A percentile compares a stretch with the other conserved stretches of the same genome.
phyloP scores from a whole-genome alignment of 1,140 invertebrate genomes.

The Tetraneura akinire region DNA sequence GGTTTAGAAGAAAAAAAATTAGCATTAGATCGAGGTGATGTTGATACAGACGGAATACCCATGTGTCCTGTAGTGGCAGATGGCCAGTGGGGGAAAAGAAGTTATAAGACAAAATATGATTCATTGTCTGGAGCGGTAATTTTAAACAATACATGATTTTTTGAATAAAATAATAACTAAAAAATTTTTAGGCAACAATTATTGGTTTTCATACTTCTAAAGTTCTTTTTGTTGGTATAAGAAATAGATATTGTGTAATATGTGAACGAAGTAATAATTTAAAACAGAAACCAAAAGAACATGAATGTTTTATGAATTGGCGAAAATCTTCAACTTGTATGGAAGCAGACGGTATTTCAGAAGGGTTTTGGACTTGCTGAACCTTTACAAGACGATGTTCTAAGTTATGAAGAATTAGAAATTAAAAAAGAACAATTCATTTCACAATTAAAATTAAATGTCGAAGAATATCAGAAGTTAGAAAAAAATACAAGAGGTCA shows the following conservation, averaged over 20 bases:
- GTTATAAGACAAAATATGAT: slow-evolving; percentile 56
- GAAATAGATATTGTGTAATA: too few species aligned
- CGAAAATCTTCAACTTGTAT: slow-evolving; percentile 6
- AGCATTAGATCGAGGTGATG: slow-evolving; percentile 53
- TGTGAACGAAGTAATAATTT: neutral
- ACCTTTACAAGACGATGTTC: neutral
- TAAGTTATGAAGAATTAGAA: neutral
- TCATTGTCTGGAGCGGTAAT: slow-evolving; percentile 55
- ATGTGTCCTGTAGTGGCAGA: slow-evolving; percentile 56
- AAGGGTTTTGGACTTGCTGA: too few species aligned
- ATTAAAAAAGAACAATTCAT: too few species aligned
- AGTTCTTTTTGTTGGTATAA: neutral
- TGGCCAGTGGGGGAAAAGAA: slow-evolving; percentile 56
- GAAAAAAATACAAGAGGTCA: neutral
- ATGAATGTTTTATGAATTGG: slow-evolving; percentile 16
- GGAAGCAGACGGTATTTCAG: too few species aligned
- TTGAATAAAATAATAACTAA: neutral
- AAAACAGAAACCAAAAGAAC: neutral
- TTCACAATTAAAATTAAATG: neutral
- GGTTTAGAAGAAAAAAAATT: slow-evolving; percentile 53
- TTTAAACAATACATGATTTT: neutral
- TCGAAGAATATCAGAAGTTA: neutral
- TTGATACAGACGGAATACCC: slow-evolving; percentile 54
- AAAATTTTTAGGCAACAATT: slow-evolving; percentile 15
- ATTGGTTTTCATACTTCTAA: neutral